These are phyloP conservation scores for Etia nguti DNA, from an alignment of 2,113 vertebrate genomes.

Conservation along the genomic window DNA sequence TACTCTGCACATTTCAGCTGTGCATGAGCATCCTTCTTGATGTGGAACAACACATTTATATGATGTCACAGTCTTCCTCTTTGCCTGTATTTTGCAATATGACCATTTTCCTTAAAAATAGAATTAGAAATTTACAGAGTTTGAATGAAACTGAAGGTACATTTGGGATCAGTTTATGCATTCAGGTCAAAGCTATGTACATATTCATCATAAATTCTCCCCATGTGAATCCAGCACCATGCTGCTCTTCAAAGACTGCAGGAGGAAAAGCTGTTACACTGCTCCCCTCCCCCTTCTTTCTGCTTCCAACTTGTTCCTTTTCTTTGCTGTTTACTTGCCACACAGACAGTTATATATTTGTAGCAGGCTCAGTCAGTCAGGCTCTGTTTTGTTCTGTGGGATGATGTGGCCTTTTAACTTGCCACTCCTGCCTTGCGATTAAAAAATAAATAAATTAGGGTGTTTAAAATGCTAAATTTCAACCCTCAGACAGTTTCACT, in stretches of 20 bases:
- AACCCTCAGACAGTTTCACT: neutral
- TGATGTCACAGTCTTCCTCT: neutral
- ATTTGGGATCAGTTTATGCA: constrained; percentile 23
- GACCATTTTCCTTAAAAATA: neutral
- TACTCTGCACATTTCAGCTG: neutral
- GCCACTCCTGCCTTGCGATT: neutral
- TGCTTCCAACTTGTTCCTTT: constrained; percentile 21
- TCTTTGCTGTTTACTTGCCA: constrained; percentile 34
- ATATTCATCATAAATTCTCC: constrained; percentile 36
- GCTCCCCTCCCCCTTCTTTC: constrained; percentile 26
- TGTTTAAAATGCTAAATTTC: neutral
- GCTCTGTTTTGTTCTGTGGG: neutral
- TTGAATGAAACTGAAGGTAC: neutral
- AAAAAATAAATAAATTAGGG: neutral
- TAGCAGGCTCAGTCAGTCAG: constrained; percentile 8
- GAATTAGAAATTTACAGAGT: neutral
- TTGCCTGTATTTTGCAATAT: neutral
- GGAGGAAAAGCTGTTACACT: constrained; percentile 48
- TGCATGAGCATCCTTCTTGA: neutral
- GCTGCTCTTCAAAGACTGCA: constrained; percentile 47
- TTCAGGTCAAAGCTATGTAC: constrained; percentile 30
- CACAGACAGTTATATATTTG: constrained; percentile 26
- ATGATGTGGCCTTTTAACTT: constrained; percentile 19
- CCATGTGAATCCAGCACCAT: constrained; percentile 14
- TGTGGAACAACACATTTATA: neutral